Evolutionary conservation across 2,888 invertebrate species (phyloP), one percentile per base, ranked within the genome.

Genomic region (Tortrix viridana): DNA sequence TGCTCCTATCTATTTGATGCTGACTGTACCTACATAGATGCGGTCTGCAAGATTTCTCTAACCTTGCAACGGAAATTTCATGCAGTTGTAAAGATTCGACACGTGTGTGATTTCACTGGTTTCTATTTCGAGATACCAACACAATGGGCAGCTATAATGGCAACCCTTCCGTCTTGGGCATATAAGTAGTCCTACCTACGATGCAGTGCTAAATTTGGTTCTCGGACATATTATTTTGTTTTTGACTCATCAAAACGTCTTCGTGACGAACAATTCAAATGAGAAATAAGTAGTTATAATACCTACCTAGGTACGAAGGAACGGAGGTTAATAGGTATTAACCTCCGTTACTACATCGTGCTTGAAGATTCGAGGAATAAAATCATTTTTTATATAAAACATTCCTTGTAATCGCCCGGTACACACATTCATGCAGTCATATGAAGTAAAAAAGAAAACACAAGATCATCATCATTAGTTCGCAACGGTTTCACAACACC

Each of bases 141-240:
- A 62, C 56, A 62, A 62, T 57, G 56, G 56, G 46, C 50, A 32
- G 61, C 50, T 56, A 56, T 37, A 50, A 38, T 56, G 52, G 56
- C 14, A 62, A 62, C 62, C 61, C 62, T 57, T 62, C 61, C 61
- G 61, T 49, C 43, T 62, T 57, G 20, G 32, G 50, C 62, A 57
- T 22, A 46, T 47, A 46, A 32, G 32, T 32, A 32, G 3, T 6
- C 37, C 37, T 52, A 47, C 50, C 38, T 46, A 50, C 46, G 56
- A 62, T 41, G 23, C 56, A 32, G 7, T 32, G 32, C 32, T 32
- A 32, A 32, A 32, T 32, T 3, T 32, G 32, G 12, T 32, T 32
- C 26, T 41, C 20, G 20, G 14, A 41, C 41, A 22, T 50, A 56
- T 50, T 46, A 44, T 50, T 62, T 59, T 55, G 38, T 41, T 47